Evolutionary conservation across 2,797 vertebrate genomes (phyloP), one percentile per base, ranked within the genome.

Genomic region (Spondyliosoma cantharus): DNA sequence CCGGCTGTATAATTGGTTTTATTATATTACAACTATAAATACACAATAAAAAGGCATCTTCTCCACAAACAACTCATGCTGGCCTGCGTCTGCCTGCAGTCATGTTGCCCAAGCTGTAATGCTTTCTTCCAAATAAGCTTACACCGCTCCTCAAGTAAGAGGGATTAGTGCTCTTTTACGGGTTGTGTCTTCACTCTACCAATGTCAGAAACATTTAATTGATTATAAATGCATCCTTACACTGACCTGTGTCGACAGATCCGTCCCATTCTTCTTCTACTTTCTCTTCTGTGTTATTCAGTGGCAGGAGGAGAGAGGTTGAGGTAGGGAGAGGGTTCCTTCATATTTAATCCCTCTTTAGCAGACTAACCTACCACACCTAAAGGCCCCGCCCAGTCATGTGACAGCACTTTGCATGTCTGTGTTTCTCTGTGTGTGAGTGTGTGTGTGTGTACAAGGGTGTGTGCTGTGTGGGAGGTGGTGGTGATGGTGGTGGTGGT

Each of bases 321-420:
- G 63, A 74, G 57, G 56, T 37, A 54, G 64, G 32, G 62, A 68
- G 58, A 78, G 65, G 61, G 57, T 61, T 56, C 32, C 60, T 57
- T 50, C 68, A 59, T 94, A 95, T 78, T 58, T 94, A 95, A 94
- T 94, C 93, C 92, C 70, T 80, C 80, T 85, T 91, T 53, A 91
- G 82, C 83, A 84, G 80, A 76, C 53, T 22, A 50, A 78, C 68
- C 71, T 56, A 48, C 78, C 78, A 86, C 91, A 90, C 88, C 87
- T 86, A 82, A 74, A 88, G 81, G 92, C 86, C 87, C 90, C 83
- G 89, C 93, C 93, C 89, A 78, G 86, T 90, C 83, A 89, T 74
- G 85, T 93, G 94, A 95, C 89, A 63, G 69, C 81, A 82, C 81
- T 87, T 80, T 91, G 84, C 84, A 76, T 88, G 86, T 84, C 46